Base-by-base conservation (phyloP, 2,113 vertebrate genomes). In the Ascaphus truei region DNA sequence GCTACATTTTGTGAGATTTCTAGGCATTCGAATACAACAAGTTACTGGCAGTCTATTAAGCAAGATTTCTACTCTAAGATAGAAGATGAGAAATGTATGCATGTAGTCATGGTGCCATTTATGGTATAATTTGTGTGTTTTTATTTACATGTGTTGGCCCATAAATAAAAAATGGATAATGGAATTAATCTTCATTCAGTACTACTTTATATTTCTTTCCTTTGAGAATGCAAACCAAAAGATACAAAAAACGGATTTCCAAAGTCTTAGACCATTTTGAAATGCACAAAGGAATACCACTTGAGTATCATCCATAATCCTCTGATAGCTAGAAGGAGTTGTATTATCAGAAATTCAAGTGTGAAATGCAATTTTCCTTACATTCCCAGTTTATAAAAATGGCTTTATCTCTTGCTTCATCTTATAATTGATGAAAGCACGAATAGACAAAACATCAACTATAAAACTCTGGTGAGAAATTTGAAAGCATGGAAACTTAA, bases 391-490 rank as follows among this genome's bases (percentile, higher is more conserved):
- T 71, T 71, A 61, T 37, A 41, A 61, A 71, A 71, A 31, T 71
- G 52, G 56, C 67, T 51, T 71, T 71, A 71, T 71, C 67, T 71
- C 57, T 52, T 22, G 47, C 57, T 71, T 71, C 43, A 57, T 61
- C 56, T 71, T 52, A 71, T 71, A 71, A 71, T 71, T 71, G 67
- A 71, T 71, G 56, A 71, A 71, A 61, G 67, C 56, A 60, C 52
- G 67, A 71, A 71, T 71, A 71, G 67, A 71, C 67, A 61, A 71
- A 61, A 61, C 67, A 61, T 71, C 57, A 71, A 20, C 56, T 48
- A 41, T 37, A 47, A 27, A 71, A 71, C 16, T 51, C 56, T 31
- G 45, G 45, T 3, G 67, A 61, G 57, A 61, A 71, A 61, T 41
- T 71, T 71, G 51, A 51, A 71, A 61, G 57, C 67, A 61, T 52